Base-by-base conservation (phyloP, 2,888 invertebrate species). In the Diachrysia chrysitis region DNA sequence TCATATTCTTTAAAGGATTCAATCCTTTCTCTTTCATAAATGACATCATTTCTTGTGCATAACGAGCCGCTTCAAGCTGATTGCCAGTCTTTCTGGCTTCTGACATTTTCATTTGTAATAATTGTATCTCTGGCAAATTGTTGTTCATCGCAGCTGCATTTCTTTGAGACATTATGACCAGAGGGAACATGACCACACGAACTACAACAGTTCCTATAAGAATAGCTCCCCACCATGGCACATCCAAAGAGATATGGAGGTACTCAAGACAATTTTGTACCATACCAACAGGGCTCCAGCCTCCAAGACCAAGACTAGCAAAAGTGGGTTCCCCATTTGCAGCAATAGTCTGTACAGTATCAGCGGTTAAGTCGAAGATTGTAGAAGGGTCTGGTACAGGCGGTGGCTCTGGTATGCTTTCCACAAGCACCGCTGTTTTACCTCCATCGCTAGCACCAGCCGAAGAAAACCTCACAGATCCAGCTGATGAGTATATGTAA, bases 181-280 rank as follows among this genome's bases (percentile, higher is more conserved):
- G 90, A 0, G 99, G 99, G 83, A 99, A 98, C 89, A 99, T 95
- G 0, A 96, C 79, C 0, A 97, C 85, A 83, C 99, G 96, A 0
- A 99, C 96, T 35, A 96, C 90, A 1, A 98, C 69, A 0, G 99
- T 99, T n/a, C 97, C 98, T 63, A 97, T 92, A 2, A 97, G 95
- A 81, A 99, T 99, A 14, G 98, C 95, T 46, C 96, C 97, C 99
- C 99, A 99, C 99, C 99, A 99, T 0, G 99, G 99, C 14, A 99
- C 76, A 80, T 97, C 98, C 14, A 96, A 90, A 0, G 96, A 92
- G n/a, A 98, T 96, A 87, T 99, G 99, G 48, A 99, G 81, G 83
- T 95, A 97, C 91, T 99, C 99, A 82, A 99, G 93, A 72, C 96
- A 96, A 56, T 96, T 96, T 89, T 99, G 98, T 16, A 98, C 96